These are phyloP conservation scores for Lepus townsendii DNA, from an alignment of 2,797 vertebrate genomes.

Conservation along the genomic window DNA sequence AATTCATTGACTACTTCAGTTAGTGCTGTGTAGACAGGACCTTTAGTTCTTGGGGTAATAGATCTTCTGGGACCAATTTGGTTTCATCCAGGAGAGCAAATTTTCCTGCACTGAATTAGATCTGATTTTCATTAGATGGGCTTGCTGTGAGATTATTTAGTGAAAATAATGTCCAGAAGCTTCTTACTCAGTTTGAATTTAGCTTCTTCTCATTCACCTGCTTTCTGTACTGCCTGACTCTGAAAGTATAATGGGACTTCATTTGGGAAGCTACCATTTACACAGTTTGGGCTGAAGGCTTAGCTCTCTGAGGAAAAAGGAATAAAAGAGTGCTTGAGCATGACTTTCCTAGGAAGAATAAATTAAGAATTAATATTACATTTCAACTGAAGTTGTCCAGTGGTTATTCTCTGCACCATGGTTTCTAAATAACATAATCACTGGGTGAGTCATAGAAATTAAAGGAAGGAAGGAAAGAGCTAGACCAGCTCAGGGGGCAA, in stretches of 20 bases:
- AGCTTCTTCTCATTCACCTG: constrained; percentile 46
- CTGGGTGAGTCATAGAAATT: constrained; percentile 65
- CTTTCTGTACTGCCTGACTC: neutral
- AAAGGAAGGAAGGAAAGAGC: constrained; percentile 53
- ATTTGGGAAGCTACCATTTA: constrained; percentile 28
- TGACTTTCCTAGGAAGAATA: constrained; percentile 63
- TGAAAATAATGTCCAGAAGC: constrained; percentile 68
- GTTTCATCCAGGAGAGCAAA: constrained; percentile 75
- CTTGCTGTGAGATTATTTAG: constrained; percentile 65
- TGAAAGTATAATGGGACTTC: neutral
- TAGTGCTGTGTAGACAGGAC: constrained; percentile 71
- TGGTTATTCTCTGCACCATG: constrained; percentile 2
- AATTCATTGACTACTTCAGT: constrained; percentile 78
- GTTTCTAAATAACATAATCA: constrained; percentile 32
- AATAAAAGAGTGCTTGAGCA: constrained; percentile 59
- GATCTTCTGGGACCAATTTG: constrained; percentile 80
- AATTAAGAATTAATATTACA: constrained; percentile 45
- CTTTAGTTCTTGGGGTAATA: constrained; percentile 69
- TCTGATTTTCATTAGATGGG: constrained; percentile 81
- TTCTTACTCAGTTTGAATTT: constrained; percentile 67
- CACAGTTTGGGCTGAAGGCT: neutral
- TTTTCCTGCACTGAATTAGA: constrained; percentile 70
- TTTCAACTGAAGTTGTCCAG: constrained; percentile 35
- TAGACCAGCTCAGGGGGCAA: constrained; percentile 16
- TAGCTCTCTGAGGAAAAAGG: constrained; percentile 24